These are phyloP conservation scores for Mormyrops attenuatus DNA, from an alignment of 2,797 vertebrate species.

Conservation along the genomic window DNA sequence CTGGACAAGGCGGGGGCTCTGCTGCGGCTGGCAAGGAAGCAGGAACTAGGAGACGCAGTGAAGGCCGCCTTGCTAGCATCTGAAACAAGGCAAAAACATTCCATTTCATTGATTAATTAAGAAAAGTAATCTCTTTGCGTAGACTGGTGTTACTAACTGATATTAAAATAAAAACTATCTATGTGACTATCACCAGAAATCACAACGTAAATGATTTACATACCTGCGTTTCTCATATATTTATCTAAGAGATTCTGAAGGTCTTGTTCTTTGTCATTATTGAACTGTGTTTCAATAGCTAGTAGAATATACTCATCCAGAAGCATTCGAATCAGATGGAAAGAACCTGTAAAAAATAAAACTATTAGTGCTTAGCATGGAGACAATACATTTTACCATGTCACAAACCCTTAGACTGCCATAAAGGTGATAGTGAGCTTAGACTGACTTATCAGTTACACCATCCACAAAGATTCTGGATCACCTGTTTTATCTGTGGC, in stretches of 20 bases:
- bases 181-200: not conserved
- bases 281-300: constrained; percentile 97
- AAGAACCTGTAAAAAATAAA: constrained; percentile 72
- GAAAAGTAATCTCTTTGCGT: not conserved
- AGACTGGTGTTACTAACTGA: not conserved
- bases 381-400: constrained; percentile 60
- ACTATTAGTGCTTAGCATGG: constrained; percentile 49
- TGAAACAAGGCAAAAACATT: constrained; percentile 7
- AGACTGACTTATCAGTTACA: not conserved
- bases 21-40: constrained; percentile 92
- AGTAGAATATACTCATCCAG: constrained; percentile 97
- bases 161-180: not conserved
- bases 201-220: not conserved
- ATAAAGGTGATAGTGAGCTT: not conserved
- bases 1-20: constrained; percentile 56
- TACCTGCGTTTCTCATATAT: constrained; percentile 98
- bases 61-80: constrained; percentile 88
- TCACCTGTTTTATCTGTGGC: constrained; percentile 30
- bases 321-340: constrained; percentile 96
- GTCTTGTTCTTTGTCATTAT: constrained; percentile 97
- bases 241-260: constrained; percentile 93
- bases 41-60: constrained; percentile 92
- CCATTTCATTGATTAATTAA: not conserved
- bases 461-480: not conserved
- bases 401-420: constrained; percentile 39